Evolutionary conservation across 2,797 vertebrate species (phyloP), one percentile per base, ranked within the genome.

Genomic region (Mormyrus proboscirostris): DNA sequence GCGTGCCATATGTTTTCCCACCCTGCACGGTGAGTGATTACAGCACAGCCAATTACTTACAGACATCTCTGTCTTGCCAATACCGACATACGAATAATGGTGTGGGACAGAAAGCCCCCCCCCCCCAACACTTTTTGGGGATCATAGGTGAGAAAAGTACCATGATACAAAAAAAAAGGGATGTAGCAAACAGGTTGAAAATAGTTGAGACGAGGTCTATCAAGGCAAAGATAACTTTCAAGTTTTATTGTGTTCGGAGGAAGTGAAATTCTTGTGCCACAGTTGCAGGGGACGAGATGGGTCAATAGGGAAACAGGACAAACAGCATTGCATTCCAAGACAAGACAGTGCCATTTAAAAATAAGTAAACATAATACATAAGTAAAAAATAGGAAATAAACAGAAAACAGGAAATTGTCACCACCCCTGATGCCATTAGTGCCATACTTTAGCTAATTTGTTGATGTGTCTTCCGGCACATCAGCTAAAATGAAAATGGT

Each of bases 401-500:
- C 4, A 38, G 29, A 41, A 38, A 73, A 73, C 29, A 73, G 69
- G 19, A 84, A 55, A 82, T 9, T 55, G 16, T 1, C n/a, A n/a
- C 49, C 33, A 7, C 16, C 10, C 7, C 57, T 25, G 7, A 50
- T 16, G 16, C 44, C 19, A 41, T 38, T 85, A 29, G 38, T 49
- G 49, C 49, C 16, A 9, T 33, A 12, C 14, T 73, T 47, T 86
- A 85, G 44, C 51, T 88, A 49, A 73, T 33, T 50, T 69, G 57
- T 65, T 88, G 53, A 16, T 76, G 41, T 25, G 22, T 65, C 50
- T 85, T 33, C n/a, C 79, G n/a, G 29, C 84, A n/a, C 51, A 59
- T 79, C 38, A 73, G 50, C 86, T 59, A 12, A 88, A 87, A 1
- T 16, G 57, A 88, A 88, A 87, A 38, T 16, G 73, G 82, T 73